Base-by-base conservation (phyloP, 2,888 invertebrate species). In the Scrobipalpa atriplicella region DNA sequence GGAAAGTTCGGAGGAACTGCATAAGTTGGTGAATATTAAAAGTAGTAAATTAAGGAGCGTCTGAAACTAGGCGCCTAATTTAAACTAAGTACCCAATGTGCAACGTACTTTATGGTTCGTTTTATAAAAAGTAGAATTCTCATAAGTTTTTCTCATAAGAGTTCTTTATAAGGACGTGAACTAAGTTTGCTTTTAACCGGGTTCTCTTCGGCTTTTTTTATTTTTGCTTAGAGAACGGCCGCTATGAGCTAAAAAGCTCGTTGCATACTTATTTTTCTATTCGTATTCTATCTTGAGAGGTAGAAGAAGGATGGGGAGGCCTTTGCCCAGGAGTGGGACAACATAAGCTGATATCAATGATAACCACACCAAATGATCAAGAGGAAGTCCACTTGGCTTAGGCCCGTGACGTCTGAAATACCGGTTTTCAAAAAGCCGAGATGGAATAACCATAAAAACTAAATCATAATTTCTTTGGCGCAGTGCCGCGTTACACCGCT, bases 1-100 rank as follows among this genome's bases (percentile, higher is more conserved):
- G 80, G 77, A 75, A 75, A 81, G 75, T 84, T 84, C 79, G 77
- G 73, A 76, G 73, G 80, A 82, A 82, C 76, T 83, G 81, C 79
- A 80, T 75, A 81, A 77, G 76, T 79, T 82, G 76, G 70, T 62
- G 78, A 77, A 81, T 79, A 79, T 78, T 78, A 79, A 85, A 84
- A 83, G 79, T 80, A 78, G 75, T 80, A 84, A 82, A 83, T 84
- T 81, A 79, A 72, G 76, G 72, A 67, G 68, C 71, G 65, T 43
- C 63, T 63, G 65, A 68, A 66, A 65, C 62, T 68, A 65, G 60
- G 54, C 47, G 61, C 65, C 64, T 66, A 67, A 64, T 39, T 56
- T 68, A 62, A 67, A 67, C 64, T 64, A 61, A 70, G 61, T 64
- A 61, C 65, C 21, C 41, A 61, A 65, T 68, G 47, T 62, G 66